Conservation (phyloP, 1,140 invertebrate species). For the Rhopalosiphum padi region DNA sequence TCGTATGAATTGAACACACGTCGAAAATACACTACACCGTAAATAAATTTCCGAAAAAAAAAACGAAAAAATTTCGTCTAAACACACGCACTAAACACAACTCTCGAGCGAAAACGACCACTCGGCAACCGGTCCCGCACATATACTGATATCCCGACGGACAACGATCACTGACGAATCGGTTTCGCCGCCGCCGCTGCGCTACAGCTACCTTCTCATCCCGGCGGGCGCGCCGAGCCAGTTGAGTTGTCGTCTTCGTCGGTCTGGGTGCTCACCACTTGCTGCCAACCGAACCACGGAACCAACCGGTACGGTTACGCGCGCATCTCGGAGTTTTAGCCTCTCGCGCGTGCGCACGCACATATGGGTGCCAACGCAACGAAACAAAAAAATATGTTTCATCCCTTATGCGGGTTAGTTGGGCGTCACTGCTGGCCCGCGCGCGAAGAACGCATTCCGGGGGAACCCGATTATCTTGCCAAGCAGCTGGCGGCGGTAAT, state of each 20-base stretch:
- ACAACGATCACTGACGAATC: not conserved
- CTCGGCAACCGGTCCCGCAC: slow-evolving; percentile 21
- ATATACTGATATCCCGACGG: not conserved
- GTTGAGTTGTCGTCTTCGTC: not conserved
- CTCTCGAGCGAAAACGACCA: too few relatives aligned
- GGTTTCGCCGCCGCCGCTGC: not conserved
- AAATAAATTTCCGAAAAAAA: not conserved
- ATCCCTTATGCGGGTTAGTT: not conserved
- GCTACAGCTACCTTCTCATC: not conserved
- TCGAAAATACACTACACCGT: not conserved
- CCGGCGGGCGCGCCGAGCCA: not conserved
- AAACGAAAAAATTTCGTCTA: not conserved
- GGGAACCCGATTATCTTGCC: not conserved
- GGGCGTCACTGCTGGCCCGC: not conserved
- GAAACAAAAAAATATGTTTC: not conserved
- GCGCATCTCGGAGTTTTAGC: not conserved
- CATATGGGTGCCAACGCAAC: not conserved
- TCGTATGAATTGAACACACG: not conserved
- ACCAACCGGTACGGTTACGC: slow-evolving; percentile 7
- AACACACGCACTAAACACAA: not conserved
- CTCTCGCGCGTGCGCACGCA: not conserved
- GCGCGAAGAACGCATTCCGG: not conserved
- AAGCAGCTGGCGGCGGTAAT: not conserved
- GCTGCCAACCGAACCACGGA: not conserved
- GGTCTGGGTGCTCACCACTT: not conserved